A percentile compares a stretch with the other conserved stretches of the same genome.
These are phyloP conservation scores for Acrobasis repandana DNA, from an alignment of 2,888 invertebrate species.

Conservation along the genomic window DNA sequence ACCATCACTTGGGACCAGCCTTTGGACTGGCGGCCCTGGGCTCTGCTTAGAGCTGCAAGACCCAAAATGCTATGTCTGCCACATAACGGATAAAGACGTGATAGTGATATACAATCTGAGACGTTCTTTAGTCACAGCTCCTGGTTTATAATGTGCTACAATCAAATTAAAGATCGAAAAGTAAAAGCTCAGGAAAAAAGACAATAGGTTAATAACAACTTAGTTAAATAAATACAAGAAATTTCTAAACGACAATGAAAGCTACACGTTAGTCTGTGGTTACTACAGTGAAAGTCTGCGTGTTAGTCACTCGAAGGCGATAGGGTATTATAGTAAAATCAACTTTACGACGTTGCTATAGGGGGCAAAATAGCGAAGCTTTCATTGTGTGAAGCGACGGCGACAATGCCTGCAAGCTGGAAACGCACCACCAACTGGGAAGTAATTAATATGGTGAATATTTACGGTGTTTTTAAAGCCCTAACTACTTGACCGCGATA, in stretches of 20 bases:
- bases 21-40: too few relatives aligned
- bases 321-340: constrained; percentile 24
- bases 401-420: constrained; percentile 50
- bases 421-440: constrained; percentile 13
- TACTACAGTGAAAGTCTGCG: constrained; percentile 18
- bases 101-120: too few relatives aligned
- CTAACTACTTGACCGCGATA: background rate
- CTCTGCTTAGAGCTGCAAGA: too few relatives aligned
- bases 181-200: too few relatives aligned
- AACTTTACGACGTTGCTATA: constrained; percentile 17
- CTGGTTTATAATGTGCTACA: too few relatives aligned
- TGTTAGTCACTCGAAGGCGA: constrained; percentile 13
- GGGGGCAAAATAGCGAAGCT: constrained; percentile 12
- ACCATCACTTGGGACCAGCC: too few relatives aligned
- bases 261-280: constrained; percentile 31
- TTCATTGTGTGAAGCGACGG: constrained; percentile 56
- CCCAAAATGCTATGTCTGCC: too few relatives aligned
- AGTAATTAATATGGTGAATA: background rate
- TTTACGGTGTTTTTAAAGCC: too few relatives aligned
- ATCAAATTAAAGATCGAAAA: too few relatives aligned
- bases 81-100: too few relatives aligned
- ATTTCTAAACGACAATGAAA: constrained; percentile 41
- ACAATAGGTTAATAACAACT: constrained; percentile 16
- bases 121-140: too few relatives aligned
- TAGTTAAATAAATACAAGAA: constrained; percentile 12